A percentile compares a stretch with the other conserved stretches of the same genome.
These are phyloP conservation scores for Ruditapes philippinarum DNA, from an alignment of 1,140 invertebrate species.

Conservation along the genomic window DNA sequence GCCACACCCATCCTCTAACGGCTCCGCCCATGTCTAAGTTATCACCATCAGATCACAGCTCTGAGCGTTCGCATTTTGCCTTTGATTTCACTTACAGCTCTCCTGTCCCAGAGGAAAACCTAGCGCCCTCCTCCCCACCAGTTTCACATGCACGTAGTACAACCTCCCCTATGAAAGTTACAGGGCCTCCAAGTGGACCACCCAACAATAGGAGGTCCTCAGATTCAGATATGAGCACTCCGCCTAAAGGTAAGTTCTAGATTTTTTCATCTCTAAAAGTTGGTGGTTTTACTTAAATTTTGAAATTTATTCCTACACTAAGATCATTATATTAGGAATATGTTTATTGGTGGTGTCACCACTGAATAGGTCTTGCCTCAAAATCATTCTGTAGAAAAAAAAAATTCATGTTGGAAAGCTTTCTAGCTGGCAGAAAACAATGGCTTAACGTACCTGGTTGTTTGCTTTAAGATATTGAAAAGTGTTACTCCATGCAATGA, in stretches of 20 bases:
- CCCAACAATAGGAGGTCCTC: slow-evolving; percentile 91
- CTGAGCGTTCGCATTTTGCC: slow-evolving; percentile 88
- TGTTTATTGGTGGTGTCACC: background rate
- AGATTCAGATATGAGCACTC: slow-evolving; percentile 96
- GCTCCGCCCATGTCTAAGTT: slow-evolving; percentile 48
- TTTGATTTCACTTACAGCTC: slow-evolving; percentile 84
- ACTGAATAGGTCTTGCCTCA: no score
- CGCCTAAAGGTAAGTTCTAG: slow-evolving; percentile 93
- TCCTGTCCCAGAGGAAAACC: slow-evolving; percentile 77
- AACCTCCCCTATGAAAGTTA: slow-evolving; percentile 71
- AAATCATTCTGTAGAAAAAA: no score
- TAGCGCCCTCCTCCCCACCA: slow-evolving; percentile 70
- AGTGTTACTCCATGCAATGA: no score
- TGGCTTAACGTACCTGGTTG: no score
- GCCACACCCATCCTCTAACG: slow-evolving; percentile 66
- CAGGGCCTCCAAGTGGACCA: slow-evolving; percentile 13
- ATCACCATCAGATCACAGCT: slow-evolving; percentile 51
- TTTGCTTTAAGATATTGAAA: no score
- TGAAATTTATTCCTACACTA: background rate
- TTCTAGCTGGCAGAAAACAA: no score
- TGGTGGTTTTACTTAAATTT: no score
- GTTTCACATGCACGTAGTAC: slow-evolving; percentile 59
- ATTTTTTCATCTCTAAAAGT: no score
- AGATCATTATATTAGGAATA: background rate
- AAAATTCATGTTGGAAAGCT: no score